Base-by-base conservation (phyloP, 2,113 vertebrate genomes). In the Pagrus major region DNA sequence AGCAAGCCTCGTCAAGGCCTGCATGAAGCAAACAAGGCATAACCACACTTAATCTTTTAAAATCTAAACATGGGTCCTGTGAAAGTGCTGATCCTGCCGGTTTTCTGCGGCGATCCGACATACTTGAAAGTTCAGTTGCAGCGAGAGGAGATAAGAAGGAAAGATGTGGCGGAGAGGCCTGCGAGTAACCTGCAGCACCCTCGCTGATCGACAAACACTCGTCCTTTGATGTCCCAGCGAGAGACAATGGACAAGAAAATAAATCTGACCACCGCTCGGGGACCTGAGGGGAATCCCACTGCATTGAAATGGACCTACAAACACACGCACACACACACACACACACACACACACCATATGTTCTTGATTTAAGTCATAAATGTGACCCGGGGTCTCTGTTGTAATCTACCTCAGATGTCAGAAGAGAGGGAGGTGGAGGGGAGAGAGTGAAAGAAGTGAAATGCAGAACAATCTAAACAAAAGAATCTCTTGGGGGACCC, bases 321-420 rank as follows among this genome's bases (percentile, higher is more conserved):
- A 88, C 86, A 71, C 16, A 9, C 31, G 20, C 69, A 31, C 81
- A 81, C 86, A 54, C 64, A 42, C 69, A 54, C 35, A n/a, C n/a
- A n/a, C n/a, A n/a, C n/a, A n/a, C 84, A 51, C 76, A 63, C 80
- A 72, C 87, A 89, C 83, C 94, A 95, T 91, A 93, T 95, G 94
- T 94, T 95, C 93, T 88, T 95, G 90, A 93, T 95, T 95, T 94
- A 90, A 94, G 91, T 94, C 91, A 90, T 91, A 92, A 91, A 93
- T 93, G 92, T 94, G 93, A 95, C 93, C 94, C 90, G 44, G 86
- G 93, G 81, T 93, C 89, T 93, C 89, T 88, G 90, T 88, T 93
- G 86, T 95, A 95, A 95, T 95, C 92, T 89, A 93, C 93, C 93
- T 95, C 94, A 95, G 94, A 95, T 95, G 94, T 95, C 92, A 90